Percentiles rank a stretch among this genome's conserved stretches.
Evolutionary conservation across 2,797 vertebrate species (phyloP).

Genomic region (Halcyon leucocephala): DNA sequence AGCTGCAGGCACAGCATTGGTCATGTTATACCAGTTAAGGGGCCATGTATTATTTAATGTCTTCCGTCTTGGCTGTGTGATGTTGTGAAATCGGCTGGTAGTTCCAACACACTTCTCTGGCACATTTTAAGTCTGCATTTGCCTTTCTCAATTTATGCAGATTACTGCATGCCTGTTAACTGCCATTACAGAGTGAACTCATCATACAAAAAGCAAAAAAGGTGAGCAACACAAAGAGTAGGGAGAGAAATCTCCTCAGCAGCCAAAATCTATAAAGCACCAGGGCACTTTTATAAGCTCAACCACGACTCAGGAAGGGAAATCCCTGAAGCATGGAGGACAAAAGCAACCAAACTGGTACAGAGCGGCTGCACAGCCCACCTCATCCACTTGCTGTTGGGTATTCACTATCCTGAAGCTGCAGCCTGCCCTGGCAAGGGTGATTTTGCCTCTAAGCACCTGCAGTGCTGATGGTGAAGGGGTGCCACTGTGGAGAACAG

Average conservation of each 20-base stretch:
- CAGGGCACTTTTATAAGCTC: neutral
- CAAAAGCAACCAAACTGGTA: neutral
- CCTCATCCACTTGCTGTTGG: neutral
- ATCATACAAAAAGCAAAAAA: neutral
- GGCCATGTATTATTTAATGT: neutral
- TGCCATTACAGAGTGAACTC: neutral
- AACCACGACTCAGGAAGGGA: neutral
- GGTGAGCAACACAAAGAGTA: neutral
- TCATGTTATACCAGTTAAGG: neutral
- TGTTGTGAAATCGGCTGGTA: neutral
- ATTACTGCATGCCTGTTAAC: neutral
- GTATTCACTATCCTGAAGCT: fast-evolving
- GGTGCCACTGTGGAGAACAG: fast-evolving
- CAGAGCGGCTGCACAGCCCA: fast-evolving
- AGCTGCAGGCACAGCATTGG: neutral
- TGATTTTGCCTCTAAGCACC: neutral
- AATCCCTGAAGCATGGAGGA: neutral
- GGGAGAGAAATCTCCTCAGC: neutral
- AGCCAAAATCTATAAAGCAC: neutral
- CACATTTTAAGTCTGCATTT: neutral
- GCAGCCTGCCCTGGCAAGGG: neutral
- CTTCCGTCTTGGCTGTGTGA: neutral
- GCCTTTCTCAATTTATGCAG: neutral
- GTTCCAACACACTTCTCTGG: neutral
- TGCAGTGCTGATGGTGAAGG: neutral